Conservation (phyloP, 2,888 invertebrate species). For the Melanargia galathea region DNA sequence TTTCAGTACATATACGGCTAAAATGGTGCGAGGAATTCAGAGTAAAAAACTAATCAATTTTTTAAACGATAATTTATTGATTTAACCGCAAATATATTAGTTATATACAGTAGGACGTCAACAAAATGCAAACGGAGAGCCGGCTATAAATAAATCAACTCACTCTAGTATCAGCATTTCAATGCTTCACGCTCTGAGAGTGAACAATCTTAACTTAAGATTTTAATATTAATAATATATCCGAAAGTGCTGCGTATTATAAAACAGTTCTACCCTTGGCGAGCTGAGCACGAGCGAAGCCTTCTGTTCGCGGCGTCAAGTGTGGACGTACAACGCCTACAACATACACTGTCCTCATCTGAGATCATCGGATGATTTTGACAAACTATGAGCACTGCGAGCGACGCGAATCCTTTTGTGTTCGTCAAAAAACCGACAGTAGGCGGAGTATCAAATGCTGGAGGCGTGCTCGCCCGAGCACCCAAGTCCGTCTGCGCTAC, state of each 20-base stretch:
- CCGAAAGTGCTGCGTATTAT: slow-evolving; percentile 22
- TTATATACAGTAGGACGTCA: slow-evolving; percentile 79
- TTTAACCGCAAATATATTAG: slow-evolving; percentile 81
- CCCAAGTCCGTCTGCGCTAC: too few species aligned
- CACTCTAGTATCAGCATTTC: slow-evolving; percentile 50
- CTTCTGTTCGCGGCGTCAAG: too few species aligned
- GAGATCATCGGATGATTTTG: too few species aligned
- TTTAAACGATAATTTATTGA: slow-evolving; percentile 81
- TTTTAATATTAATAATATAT: slow-evolving; percentile 38
- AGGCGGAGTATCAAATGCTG: too few species aligned
- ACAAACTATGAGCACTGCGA: too few species aligned
- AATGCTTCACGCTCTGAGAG: slow-evolving; percentile 40
- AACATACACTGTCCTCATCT: too few species aligned
- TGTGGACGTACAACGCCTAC: too few species aligned
- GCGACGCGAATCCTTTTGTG: too few species aligned
- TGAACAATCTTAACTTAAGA: slow-evolving; percentile 41
- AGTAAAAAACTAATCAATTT: slow-evolving; percentile 50
- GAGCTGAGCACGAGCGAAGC: too few species aligned
- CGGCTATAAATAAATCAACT: slow-evolving; percentile 55
- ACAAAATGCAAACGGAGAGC: slow-evolving; percentile 77
- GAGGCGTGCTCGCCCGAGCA: too few species aligned
- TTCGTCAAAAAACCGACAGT: too few species aligned
- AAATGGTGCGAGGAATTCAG: not conserved
- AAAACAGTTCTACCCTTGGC: too few species aligned
- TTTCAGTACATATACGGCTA: not conserved